These are phyloP conservation scores for Candidula unifasciata DNA, from an alignment of 2,888 invertebrate genomes.

Conservation along the genomic window DNA sequence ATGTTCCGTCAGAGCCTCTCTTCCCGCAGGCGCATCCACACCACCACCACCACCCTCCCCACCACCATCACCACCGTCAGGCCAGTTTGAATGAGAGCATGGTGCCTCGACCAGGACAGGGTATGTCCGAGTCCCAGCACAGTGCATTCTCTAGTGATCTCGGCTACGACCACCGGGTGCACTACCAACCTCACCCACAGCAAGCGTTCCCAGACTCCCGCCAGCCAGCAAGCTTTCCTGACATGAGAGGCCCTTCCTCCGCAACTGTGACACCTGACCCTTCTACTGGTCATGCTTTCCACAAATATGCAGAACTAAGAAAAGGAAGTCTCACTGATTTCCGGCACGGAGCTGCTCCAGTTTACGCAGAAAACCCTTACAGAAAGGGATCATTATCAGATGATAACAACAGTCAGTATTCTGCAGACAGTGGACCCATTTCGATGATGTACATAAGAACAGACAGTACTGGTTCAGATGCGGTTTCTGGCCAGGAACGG, in stretches of 20 bases:
- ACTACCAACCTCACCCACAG: conserved; percentile 52
- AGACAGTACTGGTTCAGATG: conserved; percentile 53
- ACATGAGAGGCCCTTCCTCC: conserved; percentile 33
- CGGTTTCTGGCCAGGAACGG: conserved; percentile 53
- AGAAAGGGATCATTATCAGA: conserved; percentile 54
- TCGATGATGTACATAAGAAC: conserved; percentile 57
- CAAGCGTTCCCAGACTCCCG: conserved; percentile 34
- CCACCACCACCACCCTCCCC: conserved; percentile 25
- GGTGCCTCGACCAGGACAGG: conserved; percentile 58
- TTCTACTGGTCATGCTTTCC: conserved; percentile 20
- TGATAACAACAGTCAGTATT: conserved; percentile 47
- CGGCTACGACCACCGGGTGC: conserved; percentile 57
- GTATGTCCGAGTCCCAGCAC: conserved; percentile 54
- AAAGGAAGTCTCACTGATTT: conserved; percentile 48
- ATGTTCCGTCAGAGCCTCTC: conserved; percentile 35
- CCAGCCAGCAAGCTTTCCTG: conserved; percentile 47
- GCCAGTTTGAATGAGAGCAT: conserved; percentile 41
- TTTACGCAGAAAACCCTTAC: conserved; percentile 49
- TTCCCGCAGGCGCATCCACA: conserved; percentile 21
- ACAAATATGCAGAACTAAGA: conserved; percentile 31
- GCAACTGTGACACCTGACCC: conserved; percentile 1
- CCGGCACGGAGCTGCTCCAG: neutral
- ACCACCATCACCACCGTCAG: conserved; percentile 46
- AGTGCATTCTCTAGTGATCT: conserved; percentile 57
- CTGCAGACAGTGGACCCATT: conserved; percentile 55